These are phyloP conservation scores for Lamproptera curius DNA, from an alignment of 2,888 invertebrate species.

Conservation along the genomic window DNA sequence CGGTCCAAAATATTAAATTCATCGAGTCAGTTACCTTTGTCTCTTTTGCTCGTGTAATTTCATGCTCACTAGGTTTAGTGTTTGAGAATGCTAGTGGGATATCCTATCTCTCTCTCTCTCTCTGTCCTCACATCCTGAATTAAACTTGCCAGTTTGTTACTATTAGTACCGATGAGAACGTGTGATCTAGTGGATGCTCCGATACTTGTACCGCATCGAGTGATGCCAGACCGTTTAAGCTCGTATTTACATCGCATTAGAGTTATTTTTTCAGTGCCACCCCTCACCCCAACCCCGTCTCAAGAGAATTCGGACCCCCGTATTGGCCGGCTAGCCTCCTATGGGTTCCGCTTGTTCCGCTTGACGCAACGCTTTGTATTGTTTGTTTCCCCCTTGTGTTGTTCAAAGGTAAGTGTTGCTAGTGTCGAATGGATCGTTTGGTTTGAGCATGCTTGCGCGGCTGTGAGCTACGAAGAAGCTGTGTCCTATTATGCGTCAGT, in stretches of 20 bases:
- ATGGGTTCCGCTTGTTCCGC: slow-evolving; percentile 68
- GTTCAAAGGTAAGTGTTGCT: slow-evolving; percentile 29
- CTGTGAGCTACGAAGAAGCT: slow-evolving; percentile 4
- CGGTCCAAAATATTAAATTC: slow-evolving; percentile 22
- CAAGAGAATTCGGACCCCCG: slow-evolving; percentile 66
- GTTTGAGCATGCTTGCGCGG: slow-evolving; percentile 12
- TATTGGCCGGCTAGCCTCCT: slow-evolving; percentile 76
- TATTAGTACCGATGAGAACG: slow-evolving; percentile 11
- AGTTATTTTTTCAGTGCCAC: slow-evolving; percentile 77
- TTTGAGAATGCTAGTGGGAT: slow-evolving; percentile 75
- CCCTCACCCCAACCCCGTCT: slow-evolving; percentile 79
- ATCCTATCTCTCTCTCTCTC: slow-evolving; percentile 42
- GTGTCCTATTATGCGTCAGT: background rate
- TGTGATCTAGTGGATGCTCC: slow-evolving; percentile 11
- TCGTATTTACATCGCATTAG: slow-evolving; percentile 76
- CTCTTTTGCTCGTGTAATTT: slow-evolving; percentile 53
- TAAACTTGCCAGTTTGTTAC: slow-evolving; percentile 1
- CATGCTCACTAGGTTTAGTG: slow-evolving; percentile 72
- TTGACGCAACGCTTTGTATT: slow-evolving; percentile 62
- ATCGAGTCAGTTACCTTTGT: background rate
- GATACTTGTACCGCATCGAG: slow-evolving; percentile 18
- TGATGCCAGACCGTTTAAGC: slow-evolving; percentile 61
- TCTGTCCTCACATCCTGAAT: slow-evolving; percentile 33
- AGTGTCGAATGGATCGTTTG: slow-evolving; percentile 1
- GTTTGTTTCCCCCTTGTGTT: slow-evolving; percentile 29